These are phyloP conservation scores for Acleris literana DNA, from an alignment of 2,888 invertebrate species.

Conservation along the genomic window DNA sequence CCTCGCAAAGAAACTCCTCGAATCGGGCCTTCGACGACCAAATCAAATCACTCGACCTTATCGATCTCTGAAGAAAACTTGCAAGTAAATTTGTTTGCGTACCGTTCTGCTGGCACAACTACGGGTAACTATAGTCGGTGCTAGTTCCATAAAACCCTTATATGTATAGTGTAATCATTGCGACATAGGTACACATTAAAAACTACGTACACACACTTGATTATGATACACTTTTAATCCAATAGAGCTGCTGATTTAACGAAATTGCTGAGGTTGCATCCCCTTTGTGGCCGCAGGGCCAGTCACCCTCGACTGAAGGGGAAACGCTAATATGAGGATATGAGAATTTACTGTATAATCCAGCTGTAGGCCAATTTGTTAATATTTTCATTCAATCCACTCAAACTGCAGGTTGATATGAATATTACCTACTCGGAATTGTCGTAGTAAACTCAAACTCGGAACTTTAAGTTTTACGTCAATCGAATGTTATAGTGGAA, in stretches of 20 bases:
- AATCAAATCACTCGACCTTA: slow-evolving; percentile 82
- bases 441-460: too few relatives aligned
- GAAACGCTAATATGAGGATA: slow-evolving; percentile 80
- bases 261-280: slow-evolving; percentile 79
- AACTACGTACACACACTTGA: slow-evolving; percentile 47
- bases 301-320: slow-evolving; percentile 76
- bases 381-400: slow-evolving; percentile 83
- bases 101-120: slow-evolving; percentile 32
- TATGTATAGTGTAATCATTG: slow-evolving; percentile 26
- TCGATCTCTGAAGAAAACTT: slow-evolving; percentile 76
- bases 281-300: slow-evolving; percentile 63
- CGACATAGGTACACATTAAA: slow-evolving; percentile 41
- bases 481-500: too few relatives aligned
- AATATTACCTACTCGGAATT: slow-evolving; percentile 14
- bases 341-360: slow-evolving; percentile 84
- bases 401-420: slow-evolving; percentile 59
- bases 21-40: slow-evolving; percentile 71
- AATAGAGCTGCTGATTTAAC: slow-evolving; percentile 79
- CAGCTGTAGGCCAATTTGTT: slow-evolving; percentile 81
- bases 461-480: too few relatives aligned
- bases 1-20: slow-evolving; percentile 75
- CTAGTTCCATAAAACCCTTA: slow-evolving; percentile 27
- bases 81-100: slow-evolving; percentile 72
- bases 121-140: slow-evolving; percentile 21
- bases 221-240: slow-evolving; percentile 71